A percentile compares a stretch with the other conserved stretches of the same genome.
phyloP scores from a whole-genome alignment of 2,113 vertebrate species.

The Phylloscopus trochiloides region DNA sequence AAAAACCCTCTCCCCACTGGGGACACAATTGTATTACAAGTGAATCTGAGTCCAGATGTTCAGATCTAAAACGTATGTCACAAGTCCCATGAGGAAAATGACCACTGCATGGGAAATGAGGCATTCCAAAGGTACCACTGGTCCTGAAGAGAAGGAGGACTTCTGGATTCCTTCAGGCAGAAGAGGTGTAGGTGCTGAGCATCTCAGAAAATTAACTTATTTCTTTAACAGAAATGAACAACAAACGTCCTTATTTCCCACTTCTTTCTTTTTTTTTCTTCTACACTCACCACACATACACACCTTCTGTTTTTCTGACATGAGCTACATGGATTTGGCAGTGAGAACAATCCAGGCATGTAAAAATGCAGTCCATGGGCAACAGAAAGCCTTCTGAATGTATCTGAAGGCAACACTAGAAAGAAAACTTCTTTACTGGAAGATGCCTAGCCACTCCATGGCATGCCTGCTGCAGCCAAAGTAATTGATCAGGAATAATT shows the following conservation, averaged over 20 bases:
- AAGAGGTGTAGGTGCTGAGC: background rate
- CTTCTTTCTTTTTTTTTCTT: background rate
- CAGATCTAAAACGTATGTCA: background rate
- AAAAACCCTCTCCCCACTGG: background rate
- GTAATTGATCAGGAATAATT: background rate
- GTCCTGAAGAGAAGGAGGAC: background rate
- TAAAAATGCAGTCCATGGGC: background rate
- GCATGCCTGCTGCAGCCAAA: background rate
- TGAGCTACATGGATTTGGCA: background rate
- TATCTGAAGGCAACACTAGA: background rate
- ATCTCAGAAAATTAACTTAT: background rate
- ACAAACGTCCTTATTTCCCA: background rate
- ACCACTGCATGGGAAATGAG: background rate
- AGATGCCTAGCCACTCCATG: background rate
- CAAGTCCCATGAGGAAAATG: rapidly evolving
- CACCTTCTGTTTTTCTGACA: background rate
- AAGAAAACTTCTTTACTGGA: background rate
- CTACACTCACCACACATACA: too few species aligned
- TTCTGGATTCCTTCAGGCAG: background rate
- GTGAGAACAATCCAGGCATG: background rate
- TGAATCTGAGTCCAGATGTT: conserved; percentile 29
- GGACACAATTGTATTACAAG: background rate
- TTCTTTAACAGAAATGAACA: background rate
- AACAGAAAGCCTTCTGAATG: background rate
- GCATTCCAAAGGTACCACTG: background rate